Percentiles rank a stretch among this genome's conserved stretches.
Evolutionary conservation across 2,888 invertebrate genomes (phyloP).

Genomic region (Oasisia sp.): DNA sequence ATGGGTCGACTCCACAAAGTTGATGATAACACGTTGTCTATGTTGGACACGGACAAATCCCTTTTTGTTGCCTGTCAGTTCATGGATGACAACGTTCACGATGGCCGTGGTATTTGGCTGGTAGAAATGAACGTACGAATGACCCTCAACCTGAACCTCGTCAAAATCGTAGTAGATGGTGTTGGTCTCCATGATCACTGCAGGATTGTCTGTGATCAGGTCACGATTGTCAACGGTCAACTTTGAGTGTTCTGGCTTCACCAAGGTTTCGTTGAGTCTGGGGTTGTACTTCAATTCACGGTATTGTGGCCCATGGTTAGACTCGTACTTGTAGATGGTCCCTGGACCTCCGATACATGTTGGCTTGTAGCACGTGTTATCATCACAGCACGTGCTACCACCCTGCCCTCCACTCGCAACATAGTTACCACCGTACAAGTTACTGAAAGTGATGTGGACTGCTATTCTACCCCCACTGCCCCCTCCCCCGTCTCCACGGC

Average conservation of each 20-base stretch:
- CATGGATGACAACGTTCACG: constrained; percentile 47
- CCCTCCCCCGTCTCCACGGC: constrained; percentile 39
- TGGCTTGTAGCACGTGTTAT: too few relatives aligned
- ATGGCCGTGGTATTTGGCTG: constrained; percentile 40
- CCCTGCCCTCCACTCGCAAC: constrained; percentile 46
- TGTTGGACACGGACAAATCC: constrained; percentile 48
- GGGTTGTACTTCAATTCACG: constrained; percentile 54
- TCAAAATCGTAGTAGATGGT: constrained; percentile 28
- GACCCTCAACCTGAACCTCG: constrained; percentile 44
- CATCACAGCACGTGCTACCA: constrained; percentile 53
- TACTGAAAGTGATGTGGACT: constrained; percentile 45
- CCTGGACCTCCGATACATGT: constrained; percentile 52
- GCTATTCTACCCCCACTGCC: constrained; percentile 55
- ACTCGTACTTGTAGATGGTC: constrained; percentile 53
- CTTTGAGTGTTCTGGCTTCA: constrained; percentile 51
- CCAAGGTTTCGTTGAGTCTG: constrained; percentile 43
- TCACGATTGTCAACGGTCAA: constrained; percentile 47
- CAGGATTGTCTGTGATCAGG: constrained; percentile 47
- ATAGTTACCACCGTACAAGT: constrained; percentile 48
- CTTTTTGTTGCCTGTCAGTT: constrained; percentile 50
- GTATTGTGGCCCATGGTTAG: constrained; percentile 50
- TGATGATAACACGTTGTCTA: constrained; percentile 46
- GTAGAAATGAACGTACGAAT: constrained; percentile 53
- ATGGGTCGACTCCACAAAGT: constrained; percentile 52
- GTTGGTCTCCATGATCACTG: constrained; percentile 45